Conservation (phyloP, 2,113 vertebrate genomes). For the Gyps fulvus region DNA sequence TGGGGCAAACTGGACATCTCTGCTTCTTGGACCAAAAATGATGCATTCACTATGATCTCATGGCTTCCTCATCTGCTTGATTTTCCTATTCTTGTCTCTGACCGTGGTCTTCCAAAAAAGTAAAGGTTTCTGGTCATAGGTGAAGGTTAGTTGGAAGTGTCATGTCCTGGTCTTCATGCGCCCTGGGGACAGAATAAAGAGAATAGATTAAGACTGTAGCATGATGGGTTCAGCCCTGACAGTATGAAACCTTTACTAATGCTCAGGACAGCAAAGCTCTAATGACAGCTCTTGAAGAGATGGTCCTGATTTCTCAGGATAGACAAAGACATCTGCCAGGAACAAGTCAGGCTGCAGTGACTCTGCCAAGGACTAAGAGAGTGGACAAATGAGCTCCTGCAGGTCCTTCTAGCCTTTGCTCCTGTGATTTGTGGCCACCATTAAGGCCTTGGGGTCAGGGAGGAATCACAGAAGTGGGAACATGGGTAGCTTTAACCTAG, state of each 20-base stretch:
- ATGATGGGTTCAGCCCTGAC: background rate
- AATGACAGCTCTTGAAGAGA: background rate
- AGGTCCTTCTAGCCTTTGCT: background rate
- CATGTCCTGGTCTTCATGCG: background rate
- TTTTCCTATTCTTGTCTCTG: background rate
- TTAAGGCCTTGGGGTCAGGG: background rate
- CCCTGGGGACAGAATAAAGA: background rate
- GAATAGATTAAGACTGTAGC: background rate
- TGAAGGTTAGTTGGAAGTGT: background rate
- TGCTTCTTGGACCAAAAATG: background rate
- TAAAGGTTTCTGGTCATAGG: background rate
- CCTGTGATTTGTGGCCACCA: background rate
- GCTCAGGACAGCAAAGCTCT: background rate
- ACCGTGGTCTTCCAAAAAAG: background rate
- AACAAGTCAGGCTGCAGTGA: background rate
- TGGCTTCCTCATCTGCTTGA: background rate
- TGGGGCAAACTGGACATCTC: background rate
- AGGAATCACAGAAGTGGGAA: background rate
- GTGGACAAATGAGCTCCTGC: background rate
- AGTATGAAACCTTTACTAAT: background rate
- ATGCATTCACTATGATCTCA: background rate
- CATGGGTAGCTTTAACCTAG: background rate
- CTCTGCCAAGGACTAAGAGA: background rate
- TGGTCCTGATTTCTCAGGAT: background rate
- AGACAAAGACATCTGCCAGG: background rate